phyloP scores from a whole-genome alignment of 1,140 invertebrate species.

The Drosophila ercepeae region DNA sequence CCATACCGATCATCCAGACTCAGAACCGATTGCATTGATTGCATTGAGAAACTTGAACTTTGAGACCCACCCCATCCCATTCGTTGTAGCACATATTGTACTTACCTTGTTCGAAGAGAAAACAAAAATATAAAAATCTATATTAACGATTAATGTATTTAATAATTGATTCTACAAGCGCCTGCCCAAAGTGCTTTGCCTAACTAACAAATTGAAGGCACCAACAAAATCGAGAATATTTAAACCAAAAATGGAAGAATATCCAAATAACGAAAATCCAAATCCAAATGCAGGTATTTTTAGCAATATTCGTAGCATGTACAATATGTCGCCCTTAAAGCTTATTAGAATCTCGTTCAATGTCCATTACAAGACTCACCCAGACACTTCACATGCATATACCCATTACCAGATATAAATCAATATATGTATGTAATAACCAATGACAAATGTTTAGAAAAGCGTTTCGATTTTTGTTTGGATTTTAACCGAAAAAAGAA shows the following conservation, averaged over 20 bases:
- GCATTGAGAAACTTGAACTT: constrained; percentile 21
- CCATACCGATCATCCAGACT: constrained; percentile 5
- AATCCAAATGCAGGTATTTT: constrained; percentile 71
- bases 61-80: constrained; percentile 6
- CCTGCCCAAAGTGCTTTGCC: constrained; percentile 72
- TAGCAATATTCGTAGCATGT: constrained; percentile 78
- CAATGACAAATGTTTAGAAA: constrained; percentile 58
- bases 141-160: constrained; percentile 67
- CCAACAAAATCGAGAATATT: constrained; percentile 27
- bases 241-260: constrained; percentile 4
- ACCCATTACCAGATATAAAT: constrained; percentile 65
- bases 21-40: constrained; percentile 13
- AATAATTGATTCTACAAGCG: constrained; percentile 68
- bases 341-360: constrained; percentile 63
- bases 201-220: constrained; percentile 43
- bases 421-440: constrained; percentile 49
- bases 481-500: constrained; percentile 35
- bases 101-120: constrained; percentile 44
- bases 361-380: constrained; percentile 33
- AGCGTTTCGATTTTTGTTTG: constrained; percentile 59
- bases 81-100: constrained; percentile 53
- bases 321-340: constrained; percentile 77
- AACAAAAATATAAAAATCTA: constrained; percentile 20
- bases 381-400: constrained; percentile 69
- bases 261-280: constrained; percentile 23